Evolutionary conservation across 2,797 vertebrate species (phyloP).

Genomic region (Mastacembelus armatus): DNA sequence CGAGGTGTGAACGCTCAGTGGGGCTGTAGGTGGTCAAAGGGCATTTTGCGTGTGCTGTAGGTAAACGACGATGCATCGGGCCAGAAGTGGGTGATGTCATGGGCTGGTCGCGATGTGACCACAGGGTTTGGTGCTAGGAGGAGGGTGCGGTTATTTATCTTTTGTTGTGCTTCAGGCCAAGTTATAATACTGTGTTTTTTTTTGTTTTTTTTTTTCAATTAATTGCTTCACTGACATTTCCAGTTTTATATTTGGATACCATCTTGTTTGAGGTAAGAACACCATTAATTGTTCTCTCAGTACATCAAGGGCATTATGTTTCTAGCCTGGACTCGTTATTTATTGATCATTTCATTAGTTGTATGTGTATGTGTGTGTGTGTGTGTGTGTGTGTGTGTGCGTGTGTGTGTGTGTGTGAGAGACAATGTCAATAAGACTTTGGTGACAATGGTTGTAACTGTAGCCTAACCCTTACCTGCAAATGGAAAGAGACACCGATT

Average conservation of each 20-base stretch:
- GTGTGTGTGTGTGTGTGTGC: conserved; percentile 21
- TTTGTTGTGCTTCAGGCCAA: too few species aligned
- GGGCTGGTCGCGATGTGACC: conserved; percentile 70
- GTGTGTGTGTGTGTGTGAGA: conserved; percentile 22
- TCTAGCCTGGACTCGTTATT: conserved; percentile 43
- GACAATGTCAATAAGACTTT: conserved; percentile 27
- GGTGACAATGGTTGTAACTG: conserved; percentile 57
- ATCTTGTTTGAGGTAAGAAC: conserved; percentile 45
- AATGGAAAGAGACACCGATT: conserved; percentile 54
- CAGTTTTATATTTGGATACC: conserved; percentile 9
- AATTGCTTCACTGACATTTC: neutral
- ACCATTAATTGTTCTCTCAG: conserved; percentile 16
- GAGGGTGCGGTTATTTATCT: conserved; percentile 18
- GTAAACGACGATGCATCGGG: conserved; percentile 49
- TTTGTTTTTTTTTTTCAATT: neutral
- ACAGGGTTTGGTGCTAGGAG: conserved; percentile 46
- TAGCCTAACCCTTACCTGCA: conserved; percentile 42
- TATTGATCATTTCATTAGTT: conserved; percentile 48
- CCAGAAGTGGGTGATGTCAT: conserved; percentile 70
- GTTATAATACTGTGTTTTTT: neutral
- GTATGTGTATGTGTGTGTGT: conserved; percentile 21
- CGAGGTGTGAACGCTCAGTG: conserved; percentile 16
- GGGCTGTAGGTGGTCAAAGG: conserved; percentile 47
- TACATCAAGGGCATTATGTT: conserved; percentile 32
- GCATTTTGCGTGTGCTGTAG: conserved; percentile 52